phyloP scores from a whole-genome alignment of 2,888 invertebrate species.

The Hemistola chrysoprasaria region DNA sequence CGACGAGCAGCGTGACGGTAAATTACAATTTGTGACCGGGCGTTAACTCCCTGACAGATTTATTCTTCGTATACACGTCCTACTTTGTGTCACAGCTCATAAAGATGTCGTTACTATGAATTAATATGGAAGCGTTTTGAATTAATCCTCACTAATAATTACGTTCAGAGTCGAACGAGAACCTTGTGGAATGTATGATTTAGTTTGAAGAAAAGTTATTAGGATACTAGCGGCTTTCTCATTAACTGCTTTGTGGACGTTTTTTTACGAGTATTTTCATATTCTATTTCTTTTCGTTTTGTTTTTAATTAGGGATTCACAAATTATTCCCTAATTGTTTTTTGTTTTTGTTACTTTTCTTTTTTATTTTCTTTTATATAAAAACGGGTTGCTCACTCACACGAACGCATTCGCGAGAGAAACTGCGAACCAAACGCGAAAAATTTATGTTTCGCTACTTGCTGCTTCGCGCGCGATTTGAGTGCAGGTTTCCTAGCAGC shows the following conservation, averaged over 20 bases:
- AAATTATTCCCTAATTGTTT: too few relatives aligned
- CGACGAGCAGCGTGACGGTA: slow-evolving; percentile 57
- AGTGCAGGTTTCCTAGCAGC: too few relatives aligned
- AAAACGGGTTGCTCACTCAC: too few relatives aligned
- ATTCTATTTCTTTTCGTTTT: too few relatives aligned
- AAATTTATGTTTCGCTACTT: too few relatives aligned
- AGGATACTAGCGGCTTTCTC: slow-evolving; percentile 12
- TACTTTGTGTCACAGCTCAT: slow-evolving; percentile 73
- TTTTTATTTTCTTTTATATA: too few relatives aligned
- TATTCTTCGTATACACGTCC: slow-evolving; percentile 69
- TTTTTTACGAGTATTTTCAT: too few relatives aligned
- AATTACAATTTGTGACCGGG: slow-evolving; percentile 74
- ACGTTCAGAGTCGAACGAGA: slow-evolving; percentile 36
- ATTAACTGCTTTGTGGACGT: slow-evolving; percentile 6
- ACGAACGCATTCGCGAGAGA: too few relatives aligned
- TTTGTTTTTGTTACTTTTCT: too few relatives aligned
- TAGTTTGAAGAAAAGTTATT: slow-evolving; percentile 28
- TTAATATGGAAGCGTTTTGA: slow-evolving; percentile 61
- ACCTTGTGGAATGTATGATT: slow-evolving; percentile 32
- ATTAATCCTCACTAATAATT: slow-evolving; percentile 61
- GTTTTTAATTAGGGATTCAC: too few relatives aligned
- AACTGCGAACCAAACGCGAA: too few relatives aligned
- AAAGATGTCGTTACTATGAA: slow-evolving; percentile 72
- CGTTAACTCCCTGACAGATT: slow-evolving; percentile 71
- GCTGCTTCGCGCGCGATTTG: too few relatives aligned